Evolutionary conservation across 2,113 vertebrate genomes (phyloP).

Genomic region (Clarias magur): DNA sequence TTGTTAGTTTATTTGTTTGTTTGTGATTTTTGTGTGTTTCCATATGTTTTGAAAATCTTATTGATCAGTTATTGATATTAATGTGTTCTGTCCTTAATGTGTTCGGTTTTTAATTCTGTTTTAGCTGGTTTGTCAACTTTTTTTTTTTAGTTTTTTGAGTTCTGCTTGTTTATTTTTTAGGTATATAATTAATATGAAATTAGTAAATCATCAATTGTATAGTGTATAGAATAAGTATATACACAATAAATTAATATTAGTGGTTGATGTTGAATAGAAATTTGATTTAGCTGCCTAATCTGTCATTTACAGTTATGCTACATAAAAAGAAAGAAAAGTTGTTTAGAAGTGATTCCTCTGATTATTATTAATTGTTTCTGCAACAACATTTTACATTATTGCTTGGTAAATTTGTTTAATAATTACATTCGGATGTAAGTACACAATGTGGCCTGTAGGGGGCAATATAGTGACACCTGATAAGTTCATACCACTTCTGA

Average conservation of each 20-base stretch:
- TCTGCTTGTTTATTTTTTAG: neutral
- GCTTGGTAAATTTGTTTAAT: neutral
- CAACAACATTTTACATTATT: neutral
- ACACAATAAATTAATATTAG: neutral
- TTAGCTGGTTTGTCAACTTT: neutral
- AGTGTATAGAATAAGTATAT: slow-evolving; percentile 6
- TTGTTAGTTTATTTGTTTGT: neutral
- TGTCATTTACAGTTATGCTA: neutral
- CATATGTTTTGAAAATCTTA: neutral
- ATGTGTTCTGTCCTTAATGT: neutral
- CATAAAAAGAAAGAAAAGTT: neutral
- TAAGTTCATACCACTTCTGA: neutral
- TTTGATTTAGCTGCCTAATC: neutral
- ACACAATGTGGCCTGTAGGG: slow-evolving; percentile 23
- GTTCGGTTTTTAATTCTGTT: neutral
- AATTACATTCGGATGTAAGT: neutral
- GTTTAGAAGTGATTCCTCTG: neutral
- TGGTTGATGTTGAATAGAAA: neutral
- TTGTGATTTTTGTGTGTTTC: neutral
- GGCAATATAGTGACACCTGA: slow-evolving; percentile 24
- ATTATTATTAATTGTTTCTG: neutral
- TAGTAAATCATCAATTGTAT: neutral
- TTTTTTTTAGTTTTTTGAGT: neutral
- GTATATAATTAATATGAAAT: neutral
- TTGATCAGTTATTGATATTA: neutral